These are phyloP conservation scores for Acleris laterana DNA, from an alignment of 2,888 invertebrate species.

Conservation along the genomic window DNA sequence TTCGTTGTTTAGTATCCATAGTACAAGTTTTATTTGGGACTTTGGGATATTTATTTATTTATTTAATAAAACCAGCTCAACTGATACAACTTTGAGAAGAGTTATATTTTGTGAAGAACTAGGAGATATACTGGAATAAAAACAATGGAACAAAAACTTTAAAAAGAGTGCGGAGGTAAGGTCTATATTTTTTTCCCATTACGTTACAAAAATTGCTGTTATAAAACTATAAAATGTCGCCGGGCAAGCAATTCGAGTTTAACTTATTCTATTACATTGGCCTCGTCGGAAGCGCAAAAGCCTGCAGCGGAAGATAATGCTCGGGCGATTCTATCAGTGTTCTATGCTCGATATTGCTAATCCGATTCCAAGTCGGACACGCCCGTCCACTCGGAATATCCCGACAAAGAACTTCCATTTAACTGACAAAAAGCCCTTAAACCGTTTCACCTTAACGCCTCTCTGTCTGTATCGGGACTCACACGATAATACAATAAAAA, in stretches of 20 bases:
- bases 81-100: no score
- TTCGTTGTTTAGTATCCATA: no score
- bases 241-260: constrained; percentile 26
- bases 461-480: constrained; percentile 36
- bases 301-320: constrained; percentile 62
- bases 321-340: constrained; percentile 64
- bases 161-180: background rate
- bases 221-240: constrained; percentile 12
- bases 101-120: no score
- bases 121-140: no score
- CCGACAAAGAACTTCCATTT: constrained; percentile 83
- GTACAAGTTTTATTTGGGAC: no score
- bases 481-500: constrained; percentile 25
- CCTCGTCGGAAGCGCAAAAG: constrained; percentile 44
- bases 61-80: no score
- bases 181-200: background rate
- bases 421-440: constrained; percentile 71
- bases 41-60: no score
- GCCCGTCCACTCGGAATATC: constrained; percentile 71
- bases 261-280: constrained; percentile 40
- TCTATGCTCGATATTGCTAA: constrained; percentile 74
- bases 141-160: no score
- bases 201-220: constrained; percentile 7
- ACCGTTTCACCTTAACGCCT: constrained; percentile 57
- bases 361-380: constrained; percentile 73